Conservation (phyloP, 2,888 invertebrate genomes). For the Drosophila aldrichi region DNA sequence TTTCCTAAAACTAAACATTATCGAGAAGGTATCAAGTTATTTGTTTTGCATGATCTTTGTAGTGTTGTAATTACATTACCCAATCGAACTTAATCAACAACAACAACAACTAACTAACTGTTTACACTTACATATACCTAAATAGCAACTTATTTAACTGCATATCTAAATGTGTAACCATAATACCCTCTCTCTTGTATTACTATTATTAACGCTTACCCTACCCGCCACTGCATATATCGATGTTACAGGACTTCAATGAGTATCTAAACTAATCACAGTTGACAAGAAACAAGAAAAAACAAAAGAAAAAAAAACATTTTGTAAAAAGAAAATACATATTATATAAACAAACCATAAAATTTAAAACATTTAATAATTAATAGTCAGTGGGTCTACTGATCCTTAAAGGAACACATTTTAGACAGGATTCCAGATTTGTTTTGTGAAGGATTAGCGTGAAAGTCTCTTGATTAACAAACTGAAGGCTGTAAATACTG, state of each 20-base stretch:
- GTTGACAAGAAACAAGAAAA: slow-evolving; percentile 29
- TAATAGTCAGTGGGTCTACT: slow-evolving; percentile 15
- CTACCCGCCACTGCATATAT: slow-evolving; percentile 82
- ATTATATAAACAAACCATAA: slow-evolving; percentile 13
- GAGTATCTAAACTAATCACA: slow-evolving; percentile 84
- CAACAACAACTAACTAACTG: slow-evolving; percentile 48
- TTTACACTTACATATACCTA: slow-evolving; percentile 7
- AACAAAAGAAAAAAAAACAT: background rate
- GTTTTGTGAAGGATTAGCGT: background rate
- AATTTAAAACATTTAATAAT: slow-evolving; percentile 7
- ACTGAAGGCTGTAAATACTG: slow-evolving; percentile 55
- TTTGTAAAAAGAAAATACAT: slow-evolving; percentile 35
- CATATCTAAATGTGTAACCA: slow-evolving; percentile 81
- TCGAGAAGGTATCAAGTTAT: slow-evolving; percentile 42
- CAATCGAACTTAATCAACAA: slow-evolving; percentile 13
- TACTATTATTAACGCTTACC: slow-evolving; percentile 82
- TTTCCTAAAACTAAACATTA: slow-evolving; percentile 33
- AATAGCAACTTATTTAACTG: slow-evolving; percentile 28
- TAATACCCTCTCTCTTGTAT: slow-evolving; percentile 79
- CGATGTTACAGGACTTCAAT: slow-evolving; percentile 85
- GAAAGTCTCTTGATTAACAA: slow-evolving; percentile 8
- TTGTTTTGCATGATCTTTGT: slow-evolving; percentile 82
- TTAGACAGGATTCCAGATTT: slow-evolving; percentile 2
- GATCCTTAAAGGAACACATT: background rate
- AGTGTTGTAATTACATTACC: slow-evolving; percentile 42